Evolutionary conservation across 2,888 invertebrate genomes (phyloP).

Genomic region (Linnaemya vulpina): DNA sequence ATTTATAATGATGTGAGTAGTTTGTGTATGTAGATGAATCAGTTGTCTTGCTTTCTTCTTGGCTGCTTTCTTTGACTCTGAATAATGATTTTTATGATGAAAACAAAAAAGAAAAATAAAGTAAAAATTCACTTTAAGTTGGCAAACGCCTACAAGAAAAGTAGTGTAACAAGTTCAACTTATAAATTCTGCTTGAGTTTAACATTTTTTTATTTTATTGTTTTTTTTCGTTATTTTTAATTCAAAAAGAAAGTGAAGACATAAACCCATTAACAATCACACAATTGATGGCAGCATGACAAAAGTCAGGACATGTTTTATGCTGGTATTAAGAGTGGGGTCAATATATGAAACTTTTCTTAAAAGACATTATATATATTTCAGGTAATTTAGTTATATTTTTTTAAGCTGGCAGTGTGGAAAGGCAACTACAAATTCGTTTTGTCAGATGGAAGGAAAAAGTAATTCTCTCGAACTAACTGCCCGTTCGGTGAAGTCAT

Average conservation of each 20-base stretch:
- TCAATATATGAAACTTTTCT: slow-evolving; percentile 32
- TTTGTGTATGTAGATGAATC: slow-evolving; percentile 55
- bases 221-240: background rate
- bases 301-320: slow-evolving; percentile 43
- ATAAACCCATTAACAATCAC: slow-evolving; percentile 63
- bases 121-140: slow-evolving; percentile 29
- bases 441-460: background rate
- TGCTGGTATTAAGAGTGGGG: background rate
- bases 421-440: background rate
- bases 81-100: slow-evolving; percentile 49
- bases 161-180: slow-evolving; percentile 57
- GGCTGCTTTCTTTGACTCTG: slow-evolving; percentile 49
- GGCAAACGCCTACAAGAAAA: slow-evolving; percentile 66
- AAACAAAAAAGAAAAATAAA: slow-evolving; percentile 6
- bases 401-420: background rate
- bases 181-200: slow-evolving; percentile 37
- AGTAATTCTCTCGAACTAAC: background rate
- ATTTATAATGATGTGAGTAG: slow-evolving; percentile 41
- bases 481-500: too few species aligned
- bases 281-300: slow-evolving; percentile 54
- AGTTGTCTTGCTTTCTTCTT: slow-evolving; percentile 29
- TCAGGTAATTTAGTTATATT: background rate
- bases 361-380: background rate
- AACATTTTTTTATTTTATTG: background rate
- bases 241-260: slow-evolving; percentile 70